These are phyloP conservation scores for Alcis repandata DNA, from an alignment of 2,888 invertebrate genomes.

Conservation along the genomic window DNA sequence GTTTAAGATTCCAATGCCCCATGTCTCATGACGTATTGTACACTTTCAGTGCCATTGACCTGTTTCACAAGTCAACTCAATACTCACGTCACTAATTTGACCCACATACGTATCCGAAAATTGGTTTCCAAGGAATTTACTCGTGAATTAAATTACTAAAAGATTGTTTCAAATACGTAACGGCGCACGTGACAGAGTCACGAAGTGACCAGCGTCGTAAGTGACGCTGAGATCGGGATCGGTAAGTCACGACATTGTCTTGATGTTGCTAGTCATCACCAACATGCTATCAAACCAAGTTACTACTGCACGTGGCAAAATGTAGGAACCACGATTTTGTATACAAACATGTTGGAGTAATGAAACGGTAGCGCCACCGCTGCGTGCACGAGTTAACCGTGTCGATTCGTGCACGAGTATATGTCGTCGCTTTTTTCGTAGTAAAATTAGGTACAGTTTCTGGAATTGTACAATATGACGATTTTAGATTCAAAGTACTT, in stretches of 20 bases:
- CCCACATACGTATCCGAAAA: slow-evolving; percentile 16
- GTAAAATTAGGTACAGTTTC: slow-evolving; percentile 23
- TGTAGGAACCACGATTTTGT: slow-evolving; percentile 6
- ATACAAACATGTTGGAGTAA: neutral
- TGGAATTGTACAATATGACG: slow-evolving; percentile 17
- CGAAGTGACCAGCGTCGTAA: slow-evolving; percentile 22
- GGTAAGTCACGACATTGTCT: slow-evolving; percentile 42
- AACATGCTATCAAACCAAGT: slow-evolving; percentile 16
- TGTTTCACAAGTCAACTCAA: slow-evolving; percentile 18
- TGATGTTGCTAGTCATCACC: slow-evolving; percentile 27
- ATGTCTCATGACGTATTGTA: neutral
- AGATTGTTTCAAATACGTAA: slow-evolving; percentile 35
- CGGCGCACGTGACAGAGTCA: slow-evolving; percentile 41
- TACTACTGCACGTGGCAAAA: slow-evolving; percentile 10
- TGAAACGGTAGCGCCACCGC: slow-evolving; percentile 9
- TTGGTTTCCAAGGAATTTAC: slow-evolving; percentile 22
- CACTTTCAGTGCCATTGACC: neutral
- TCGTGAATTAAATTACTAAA: slow-evolving; percentile 24
- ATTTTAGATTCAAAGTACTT: slow-evolving; percentile 16
- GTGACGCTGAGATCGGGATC: slow-evolving; percentile 39
- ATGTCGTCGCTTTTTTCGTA: slow-evolving; percentile 15
- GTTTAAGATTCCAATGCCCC: neutral
- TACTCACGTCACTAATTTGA: slow-evolving; percentile 16
- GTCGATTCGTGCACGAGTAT: slow-evolving; percentile 16
- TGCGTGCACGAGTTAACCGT: neutral